phyloP scores from a whole-genome alignment of 2,113 vertebrate genomes.

The Coregonus clupeaformis region DNA sequence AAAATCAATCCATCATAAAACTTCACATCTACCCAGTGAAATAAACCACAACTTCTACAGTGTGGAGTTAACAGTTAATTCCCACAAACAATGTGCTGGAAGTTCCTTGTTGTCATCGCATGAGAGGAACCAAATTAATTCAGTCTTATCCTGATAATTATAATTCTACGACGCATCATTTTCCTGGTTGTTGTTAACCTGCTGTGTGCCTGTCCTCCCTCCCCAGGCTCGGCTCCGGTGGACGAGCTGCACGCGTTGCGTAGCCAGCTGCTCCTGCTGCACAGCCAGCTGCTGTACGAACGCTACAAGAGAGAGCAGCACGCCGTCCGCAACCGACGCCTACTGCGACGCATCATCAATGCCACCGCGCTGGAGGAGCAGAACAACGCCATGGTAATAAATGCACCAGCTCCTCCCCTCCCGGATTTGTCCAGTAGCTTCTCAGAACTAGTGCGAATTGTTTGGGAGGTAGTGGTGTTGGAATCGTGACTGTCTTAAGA shows the following conservation, averaged over 20 bases:
- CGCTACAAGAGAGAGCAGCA: conserved; percentile 97
- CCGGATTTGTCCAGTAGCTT: no score
- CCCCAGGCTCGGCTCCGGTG: conserved; percentile 86
- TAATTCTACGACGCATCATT: background rate
- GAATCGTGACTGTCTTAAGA: no score
- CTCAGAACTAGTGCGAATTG: background rate
- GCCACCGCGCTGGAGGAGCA: conserved; percentile 94
- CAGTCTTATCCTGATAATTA: no score
- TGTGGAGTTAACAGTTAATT: no score
- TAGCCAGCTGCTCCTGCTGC: conserved; percentile 90
- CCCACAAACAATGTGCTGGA: no score
- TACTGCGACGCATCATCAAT: conserved; percentile 90
- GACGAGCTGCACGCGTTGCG: conserved; percentile 93
- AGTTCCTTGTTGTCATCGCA: no score
- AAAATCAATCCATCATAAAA: background rate
- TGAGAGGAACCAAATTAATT: no score
- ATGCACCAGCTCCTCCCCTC: no score
- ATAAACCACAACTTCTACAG: no score
- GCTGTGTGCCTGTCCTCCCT: conserved; percentile 30
- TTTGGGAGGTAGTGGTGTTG: no score
- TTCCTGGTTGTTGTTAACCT: conserved; percentile 18
- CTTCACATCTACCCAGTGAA: conserved; percentile 27
- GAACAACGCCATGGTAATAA: conserved; percentile 92
- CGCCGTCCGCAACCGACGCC: conserved; percentile 90
- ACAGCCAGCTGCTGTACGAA: conserved; percentile 95